phyloP scores from a whole-genome alignment of 2,113 vertebrate species.

The Corythornis madagascariensis region DNA sequence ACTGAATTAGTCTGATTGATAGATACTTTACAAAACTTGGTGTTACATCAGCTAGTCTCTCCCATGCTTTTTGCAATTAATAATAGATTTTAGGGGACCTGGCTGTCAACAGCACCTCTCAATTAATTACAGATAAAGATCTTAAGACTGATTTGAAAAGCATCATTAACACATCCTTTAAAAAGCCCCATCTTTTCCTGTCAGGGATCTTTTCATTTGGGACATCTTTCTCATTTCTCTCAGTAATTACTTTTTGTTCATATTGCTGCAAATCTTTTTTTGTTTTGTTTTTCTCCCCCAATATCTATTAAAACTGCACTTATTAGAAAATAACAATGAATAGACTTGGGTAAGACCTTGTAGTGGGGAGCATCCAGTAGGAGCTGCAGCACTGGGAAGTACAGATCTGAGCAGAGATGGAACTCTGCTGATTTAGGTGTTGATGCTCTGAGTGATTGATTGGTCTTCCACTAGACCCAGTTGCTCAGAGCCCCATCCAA shows the following conservation, averaged over 20 bases:
- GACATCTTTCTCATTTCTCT: background rate
- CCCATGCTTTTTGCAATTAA: background rate
- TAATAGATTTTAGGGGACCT: background rate
- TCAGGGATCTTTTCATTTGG: background rate
- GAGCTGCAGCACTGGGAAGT: background rate
- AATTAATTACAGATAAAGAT: background rate
- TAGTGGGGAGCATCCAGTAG: background rate
- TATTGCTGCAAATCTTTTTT: accelerated
- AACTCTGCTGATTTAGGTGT: background rate
- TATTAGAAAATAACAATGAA: background rate
- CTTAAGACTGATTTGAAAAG: background rate
- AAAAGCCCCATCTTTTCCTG: background rate
- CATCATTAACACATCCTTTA: accelerated
- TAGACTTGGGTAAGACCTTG: background rate
- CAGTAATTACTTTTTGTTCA: background rate
- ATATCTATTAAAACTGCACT: background rate
- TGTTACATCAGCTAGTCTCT: background rate
- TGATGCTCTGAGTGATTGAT: background rate
- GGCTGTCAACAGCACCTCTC: background rate
- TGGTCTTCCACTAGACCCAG: too few species aligned
- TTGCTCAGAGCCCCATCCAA: too few species aligned
- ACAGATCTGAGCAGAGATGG: accelerated
- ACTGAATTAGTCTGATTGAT: background rate
- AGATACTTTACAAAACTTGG: background rate
- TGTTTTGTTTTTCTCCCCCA: background rate